Evolutionary conservation across 2,888 invertebrate genomes (phyloP).

Genomic region (Synergus umbraculus): DNA sequence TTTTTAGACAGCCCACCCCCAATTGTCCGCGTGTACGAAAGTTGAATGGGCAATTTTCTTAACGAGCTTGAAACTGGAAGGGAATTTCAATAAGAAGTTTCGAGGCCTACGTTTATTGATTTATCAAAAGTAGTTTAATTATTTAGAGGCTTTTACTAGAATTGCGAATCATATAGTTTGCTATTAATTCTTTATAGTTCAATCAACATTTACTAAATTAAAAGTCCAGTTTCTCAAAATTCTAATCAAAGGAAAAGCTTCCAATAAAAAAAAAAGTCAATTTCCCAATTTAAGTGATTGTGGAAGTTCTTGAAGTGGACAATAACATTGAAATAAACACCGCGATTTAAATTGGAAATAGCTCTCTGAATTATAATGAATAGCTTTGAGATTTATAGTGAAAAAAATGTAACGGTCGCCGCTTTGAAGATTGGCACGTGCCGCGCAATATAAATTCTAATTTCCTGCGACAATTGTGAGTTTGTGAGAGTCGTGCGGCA

Average conservation of each 20-base stretch:
- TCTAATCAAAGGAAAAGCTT: too few species aligned
- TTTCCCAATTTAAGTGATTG: neutral
- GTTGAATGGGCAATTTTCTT: constrained; percentile 37
- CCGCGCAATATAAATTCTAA: constrained; percentile 40
- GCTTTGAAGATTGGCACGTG: constrained; percentile 39
- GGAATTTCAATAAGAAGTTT: constrained; percentile 25
- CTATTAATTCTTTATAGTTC: neutral
- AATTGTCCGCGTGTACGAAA: constrained; percentile 32
- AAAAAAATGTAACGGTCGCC: constrained; percentile 29
- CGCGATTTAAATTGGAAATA: neutral
- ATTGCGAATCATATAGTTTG: neutral
- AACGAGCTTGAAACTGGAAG: constrained; percentile 12
- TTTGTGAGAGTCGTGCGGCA: constrained; percentile 37
- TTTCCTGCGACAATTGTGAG: constrained; percentile 35
- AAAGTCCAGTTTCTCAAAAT: too few species aligned
- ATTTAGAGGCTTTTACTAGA: neutral
- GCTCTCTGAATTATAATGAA: constrained; percentile 12
- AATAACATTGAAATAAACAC: constrained; percentile 9
- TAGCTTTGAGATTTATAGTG: constrained; percentile 2
- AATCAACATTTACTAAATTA: too few species aligned
- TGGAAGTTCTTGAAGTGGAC: neutral
- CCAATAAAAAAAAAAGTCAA: neutral
- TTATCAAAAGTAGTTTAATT: neutral
- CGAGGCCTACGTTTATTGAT: neutral
- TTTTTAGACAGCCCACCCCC: constrained; percentile 10